A percentile compares a stretch with the other conserved stretches of the same genome.
These are phyloP conservation scores for Nematopogon swammerdamellus DNA, from an alignment of 2,888 invertebrate genomes.

Conservation along the genomic window DNA sequence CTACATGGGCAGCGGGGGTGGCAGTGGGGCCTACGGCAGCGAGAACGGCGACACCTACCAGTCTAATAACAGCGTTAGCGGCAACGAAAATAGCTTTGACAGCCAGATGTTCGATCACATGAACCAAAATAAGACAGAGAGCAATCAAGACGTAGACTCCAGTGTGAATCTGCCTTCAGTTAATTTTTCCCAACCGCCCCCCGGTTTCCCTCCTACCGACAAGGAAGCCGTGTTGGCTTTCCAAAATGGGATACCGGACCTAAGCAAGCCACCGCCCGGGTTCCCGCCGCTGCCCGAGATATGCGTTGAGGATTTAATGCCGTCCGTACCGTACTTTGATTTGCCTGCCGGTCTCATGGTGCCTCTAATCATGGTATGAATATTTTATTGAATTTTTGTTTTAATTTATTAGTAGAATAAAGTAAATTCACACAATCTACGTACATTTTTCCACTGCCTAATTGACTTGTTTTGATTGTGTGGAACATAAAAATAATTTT, in stretches of 20 bases:
- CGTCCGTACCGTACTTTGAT: slow-evolving; percentile 93
- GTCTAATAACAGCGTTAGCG: slow-evolving; percentile 44
- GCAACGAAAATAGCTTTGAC: slow-evolving; percentile 50
- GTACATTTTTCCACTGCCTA: too few relatives aligned
- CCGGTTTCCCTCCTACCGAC: slow-evolving; percentile 29
- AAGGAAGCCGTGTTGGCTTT: slow-evolving; percentile 36
- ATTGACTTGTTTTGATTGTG: too few relatives aligned
- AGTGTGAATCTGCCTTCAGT: slow-evolving; percentile 39
- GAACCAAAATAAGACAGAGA: slow-evolving; percentile 24
- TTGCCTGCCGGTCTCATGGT: slow-evolving; percentile 97
- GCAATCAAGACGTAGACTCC: slow-evolving; percentile 16
- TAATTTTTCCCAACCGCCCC: slow-evolving; percentile 48
- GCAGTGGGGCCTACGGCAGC: slow-evolving; percentile 29
- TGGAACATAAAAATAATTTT: too few relatives aligned
- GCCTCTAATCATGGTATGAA: slow-evolving; percentile 82
- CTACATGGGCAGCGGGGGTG: slow-evolving; percentile 18
- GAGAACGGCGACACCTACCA: slow-evolving; percentile 42
- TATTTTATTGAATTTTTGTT: background rate
- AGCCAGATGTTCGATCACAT: slow-evolving; percentile 45
- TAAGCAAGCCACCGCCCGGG: slow-evolving; percentile 85
- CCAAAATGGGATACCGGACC: slow-evolving; percentile 70
- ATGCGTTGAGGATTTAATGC: slow-evolving; percentile 71
- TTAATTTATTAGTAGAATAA: background rate
- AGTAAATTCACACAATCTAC: background rate
- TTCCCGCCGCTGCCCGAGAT: slow-evolving; percentile 56